phyloP scores from a whole-genome alignment of 2,888 invertebrate genomes.

The Pollenia amentaria region DNA sequence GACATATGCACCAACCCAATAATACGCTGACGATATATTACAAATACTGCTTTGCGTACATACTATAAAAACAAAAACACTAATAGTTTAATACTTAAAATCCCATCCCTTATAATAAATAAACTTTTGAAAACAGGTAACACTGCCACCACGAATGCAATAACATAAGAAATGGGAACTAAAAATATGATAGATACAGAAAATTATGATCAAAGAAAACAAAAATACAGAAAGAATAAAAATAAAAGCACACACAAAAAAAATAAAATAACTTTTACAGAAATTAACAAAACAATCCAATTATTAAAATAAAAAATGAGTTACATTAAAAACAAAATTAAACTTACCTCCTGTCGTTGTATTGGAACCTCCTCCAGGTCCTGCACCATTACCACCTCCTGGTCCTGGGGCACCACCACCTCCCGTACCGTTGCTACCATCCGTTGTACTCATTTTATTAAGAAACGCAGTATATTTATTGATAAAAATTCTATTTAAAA shows the following conservation, averaged over 20 bases:
- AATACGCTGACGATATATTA: too few species aligned
- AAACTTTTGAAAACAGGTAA: slow-evolving; percentile 71
- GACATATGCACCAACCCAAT: too few species aligned
- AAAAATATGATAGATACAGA: slow-evolving; percentile 72
- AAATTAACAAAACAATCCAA: slow-evolving; percentile 7
- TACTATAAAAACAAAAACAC: not conserved
- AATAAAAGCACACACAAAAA: slow-evolving; percentile 72
- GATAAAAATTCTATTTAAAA: slow-evolving; percentile 77
- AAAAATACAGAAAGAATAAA: slow-evolving; percentile 74
- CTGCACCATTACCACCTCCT: slow-evolving; percentile 76
- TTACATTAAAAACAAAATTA: not conserved
- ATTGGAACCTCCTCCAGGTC: slow-evolving; percentile 76
- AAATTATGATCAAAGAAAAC: slow-evolving; percentile 65
- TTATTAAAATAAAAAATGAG: not conserved
- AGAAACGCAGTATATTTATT: slow-evolving; percentile 78
- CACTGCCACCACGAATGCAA: slow-evolving; percentile 78
- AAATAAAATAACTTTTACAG: slow-evolving; percentile 21
- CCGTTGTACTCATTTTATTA: slow-evolving; percentile 80
- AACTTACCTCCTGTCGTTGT: slow-evolving; percentile 79
- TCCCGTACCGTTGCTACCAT: slow-evolving; percentile 75
- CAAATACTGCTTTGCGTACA: too few species aligned
- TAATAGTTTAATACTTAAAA: not conserved
- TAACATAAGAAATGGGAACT: slow-evolving; percentile 75
- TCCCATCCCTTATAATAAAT: not conserved
- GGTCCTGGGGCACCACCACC: slow-evolving; percentile 77